Base-by-base conservation (phyloP, 2,888 invertebrate species). In the Maniola hyperantus region DNA sequence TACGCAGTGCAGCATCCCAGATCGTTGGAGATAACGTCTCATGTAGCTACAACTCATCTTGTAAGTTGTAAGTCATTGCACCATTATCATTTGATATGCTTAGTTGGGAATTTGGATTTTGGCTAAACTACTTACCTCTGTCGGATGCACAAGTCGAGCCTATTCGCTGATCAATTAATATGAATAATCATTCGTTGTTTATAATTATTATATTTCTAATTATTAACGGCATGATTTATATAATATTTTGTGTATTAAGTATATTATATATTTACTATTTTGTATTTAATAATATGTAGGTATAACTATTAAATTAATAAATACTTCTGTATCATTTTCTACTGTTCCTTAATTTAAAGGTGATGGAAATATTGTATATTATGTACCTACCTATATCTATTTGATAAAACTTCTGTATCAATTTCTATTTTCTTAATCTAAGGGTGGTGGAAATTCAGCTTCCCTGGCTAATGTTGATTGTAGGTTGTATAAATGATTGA, bases 1-100 rank as follows among this genome's bases (percentile, higher is more conserved):
- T 55, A 53, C 48, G 63, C 65, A 63, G 50, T 68, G 65, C 67
- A 61, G 70, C 57, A 42, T 55, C 66, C 36, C 55, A 61, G 57
- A 57, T 8, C 15, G 20, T 26, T 10, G 50, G 26, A 51, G 62
- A 2, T 15, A 55, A 18, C 10, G 18, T 2, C 15, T 51, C 36
- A 55, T 53, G 51, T 6, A 5, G 20, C 5, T 20, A 39, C 18
- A 53, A 26, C 34, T 51, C 42, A 6, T 57, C 18, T 60, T 11
- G 50, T 65, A 54, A 60, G 54, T 60, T 11, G 50, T 65, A 54
- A 60, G 54, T 60, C 51, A 26, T 50, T 34, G n/a, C 39, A 58
- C n/a, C 13, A 7, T n/a, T 53, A 34, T 33, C 26, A 34, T n/a
- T 34, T 18, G 18, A 42, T 48, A 36, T 54, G n/a, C n/a, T n/a